Conservation (phyloP, 2,113 vertebrate genomes). For the Pampusana beccarii region DNA sequence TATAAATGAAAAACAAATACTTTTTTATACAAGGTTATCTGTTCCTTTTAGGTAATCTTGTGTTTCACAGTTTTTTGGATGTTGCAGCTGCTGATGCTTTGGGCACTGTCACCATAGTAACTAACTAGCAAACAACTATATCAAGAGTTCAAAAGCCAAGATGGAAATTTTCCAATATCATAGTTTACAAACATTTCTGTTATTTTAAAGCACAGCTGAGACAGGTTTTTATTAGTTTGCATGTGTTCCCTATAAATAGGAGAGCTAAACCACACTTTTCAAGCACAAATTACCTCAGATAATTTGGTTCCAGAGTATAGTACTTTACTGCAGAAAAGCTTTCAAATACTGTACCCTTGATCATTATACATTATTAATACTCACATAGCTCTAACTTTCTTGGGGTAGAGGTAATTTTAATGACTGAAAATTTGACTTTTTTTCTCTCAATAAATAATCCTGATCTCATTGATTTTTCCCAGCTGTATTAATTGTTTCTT, state of each 20-base stretch:
- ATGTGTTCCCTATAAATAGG: background rate
- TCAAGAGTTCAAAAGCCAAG: conserved; percentile 22
- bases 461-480: background rate
- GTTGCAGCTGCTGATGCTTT: background rate
- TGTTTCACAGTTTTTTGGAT: background rate
- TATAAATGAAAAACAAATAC: background rate
- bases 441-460: background rate
- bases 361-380: background rate
- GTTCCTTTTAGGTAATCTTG: background rate
- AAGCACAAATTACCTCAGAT: background rate
- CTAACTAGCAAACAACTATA: background rate
- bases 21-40: background rate
- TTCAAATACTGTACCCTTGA: background rate
- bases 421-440: background rate
- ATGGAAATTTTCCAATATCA: background rate
- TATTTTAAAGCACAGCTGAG: background rate
- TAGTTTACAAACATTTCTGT: background rate
- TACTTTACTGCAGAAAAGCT: background rate
- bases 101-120: conserved; percentile 1
- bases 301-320: background rate
- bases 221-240: background rate
- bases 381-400: background rate
- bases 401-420: background rate
- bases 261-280: background rate
- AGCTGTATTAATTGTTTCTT: background rate